Evolutionary conservation across 2,113 vertebrate species (phyloP).

Genomic region (Accipiter cooperii): DNA sequence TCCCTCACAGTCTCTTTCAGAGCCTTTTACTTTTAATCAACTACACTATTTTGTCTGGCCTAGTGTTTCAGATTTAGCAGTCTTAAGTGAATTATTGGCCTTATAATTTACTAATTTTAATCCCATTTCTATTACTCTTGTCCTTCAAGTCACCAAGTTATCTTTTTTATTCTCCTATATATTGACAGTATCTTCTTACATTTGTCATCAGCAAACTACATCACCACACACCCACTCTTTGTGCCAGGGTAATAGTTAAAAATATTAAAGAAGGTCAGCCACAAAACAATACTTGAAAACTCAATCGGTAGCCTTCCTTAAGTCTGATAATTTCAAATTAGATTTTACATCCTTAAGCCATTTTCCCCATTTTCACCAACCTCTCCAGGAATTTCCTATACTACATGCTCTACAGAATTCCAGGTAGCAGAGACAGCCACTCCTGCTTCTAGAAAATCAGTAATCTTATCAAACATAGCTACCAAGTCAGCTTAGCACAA

Average conservation of each 20-base stretch:
- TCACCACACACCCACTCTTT: neutral
- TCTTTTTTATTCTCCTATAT: neutral
- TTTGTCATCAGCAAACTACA: neutral
- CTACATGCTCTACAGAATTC: neutral
- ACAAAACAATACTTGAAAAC: neutral
- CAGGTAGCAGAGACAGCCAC: neutral
- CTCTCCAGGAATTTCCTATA: neutral
- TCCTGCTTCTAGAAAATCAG: neutral
- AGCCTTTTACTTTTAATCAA: neutral
- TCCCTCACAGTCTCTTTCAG: accelerated
- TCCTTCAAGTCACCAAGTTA: neutral
- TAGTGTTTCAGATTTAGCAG: neutral
- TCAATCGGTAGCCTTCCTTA: neutral
- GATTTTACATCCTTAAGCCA: neutral
- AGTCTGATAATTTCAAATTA: neutral
- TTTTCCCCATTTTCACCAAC: neutral
- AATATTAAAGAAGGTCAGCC: neutral
- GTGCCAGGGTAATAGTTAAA: neutral
- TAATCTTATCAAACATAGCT: neutral
- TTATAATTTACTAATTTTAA: neutral
- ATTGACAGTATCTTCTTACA: neutral
- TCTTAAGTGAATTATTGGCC: neutral
- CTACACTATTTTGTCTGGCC: neutral
- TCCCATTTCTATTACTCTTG: neutral
- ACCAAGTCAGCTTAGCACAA: neutral